Evolutionary conservation across 2,113 vertebrate species (phyloP).

Genomic region (Emydocephalus ijimae): DNA sequence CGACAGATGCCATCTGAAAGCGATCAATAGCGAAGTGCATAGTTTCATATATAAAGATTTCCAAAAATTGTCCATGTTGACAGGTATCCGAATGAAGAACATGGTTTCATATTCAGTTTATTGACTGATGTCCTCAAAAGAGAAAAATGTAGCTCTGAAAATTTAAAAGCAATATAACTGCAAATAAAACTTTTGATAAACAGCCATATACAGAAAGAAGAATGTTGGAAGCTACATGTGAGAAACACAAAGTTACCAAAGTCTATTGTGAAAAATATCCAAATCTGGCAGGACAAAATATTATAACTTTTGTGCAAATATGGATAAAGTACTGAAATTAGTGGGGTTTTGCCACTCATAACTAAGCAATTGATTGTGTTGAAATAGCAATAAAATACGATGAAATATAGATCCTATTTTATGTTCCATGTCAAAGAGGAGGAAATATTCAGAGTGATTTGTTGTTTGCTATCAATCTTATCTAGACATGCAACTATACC

Average conservation of each 20-base stretch:
- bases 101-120: slow-evolving; percentile 23
- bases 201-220: background rate
- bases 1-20: slow-evolving; percentile 43
- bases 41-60: slow-evolving; percentile 40
- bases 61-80: slow-evolving; percentile 41
- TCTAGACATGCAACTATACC: background rate
- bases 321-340: background rate
- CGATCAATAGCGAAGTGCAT: slow-evolving; percentile 37
- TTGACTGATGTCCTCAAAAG: slow-evolving; percentile 40
- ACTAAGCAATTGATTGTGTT: background rate
- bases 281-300: background rate
- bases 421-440: background rate
- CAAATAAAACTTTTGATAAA: slow-evolving; percentile 13
- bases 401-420: background rate
- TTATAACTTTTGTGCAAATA: background rate
- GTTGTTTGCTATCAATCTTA: background rate
- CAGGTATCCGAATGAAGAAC: slow-evolving; percentile 36
- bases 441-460: background rate
- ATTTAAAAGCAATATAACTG: slow-evolving; percentile 38
- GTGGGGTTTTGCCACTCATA: background rate
- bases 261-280: background rate
- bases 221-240: background rate
- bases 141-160: slow-evolving; percentile 45
- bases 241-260: background rate
- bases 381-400: background rate